A percentile compares a stretch with the other conserved stretches of the same genome.
phyloP scores from a whole-genome alignment of 2,113 vertebrate species.

The Eidolon helvum region DNA sequence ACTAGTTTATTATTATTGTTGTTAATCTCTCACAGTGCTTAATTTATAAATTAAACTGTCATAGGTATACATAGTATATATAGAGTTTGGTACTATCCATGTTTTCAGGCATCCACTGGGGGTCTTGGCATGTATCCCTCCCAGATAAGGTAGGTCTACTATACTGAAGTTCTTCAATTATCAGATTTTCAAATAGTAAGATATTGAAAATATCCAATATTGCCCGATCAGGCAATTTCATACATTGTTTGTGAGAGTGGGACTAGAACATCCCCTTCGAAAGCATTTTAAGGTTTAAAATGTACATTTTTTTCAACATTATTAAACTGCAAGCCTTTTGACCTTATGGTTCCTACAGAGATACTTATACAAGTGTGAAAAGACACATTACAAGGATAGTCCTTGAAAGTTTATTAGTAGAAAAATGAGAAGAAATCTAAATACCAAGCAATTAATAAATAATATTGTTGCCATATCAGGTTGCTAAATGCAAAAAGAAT shows the following conservation, averaged over 20 bases:
- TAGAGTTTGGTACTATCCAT: background rate
- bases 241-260: background rate
- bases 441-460: background rate
- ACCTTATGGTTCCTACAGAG: background rate
- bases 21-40: background rate
- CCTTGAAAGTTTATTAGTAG: background rate
- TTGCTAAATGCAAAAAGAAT: background rate
- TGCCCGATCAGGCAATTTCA: background rate
- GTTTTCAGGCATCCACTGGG: background rate
- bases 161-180: background rate
- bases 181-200: background rate
- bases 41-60: background rate
- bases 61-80: background rate
- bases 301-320: background rate
- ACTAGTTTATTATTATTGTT: background rate
- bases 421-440: background rate
- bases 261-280: background rate
- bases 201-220: background rate
- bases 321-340: background rate
- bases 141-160: background rate
- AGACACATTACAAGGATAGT: background rate
- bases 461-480: background rate
- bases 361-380: background rate
- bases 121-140: background rate
- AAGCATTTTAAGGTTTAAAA: background rate